phyloP scores from a whole-genome alignment of 2,113 vertebrate genomes.

The Melanerpes aurifrons region DNA sequence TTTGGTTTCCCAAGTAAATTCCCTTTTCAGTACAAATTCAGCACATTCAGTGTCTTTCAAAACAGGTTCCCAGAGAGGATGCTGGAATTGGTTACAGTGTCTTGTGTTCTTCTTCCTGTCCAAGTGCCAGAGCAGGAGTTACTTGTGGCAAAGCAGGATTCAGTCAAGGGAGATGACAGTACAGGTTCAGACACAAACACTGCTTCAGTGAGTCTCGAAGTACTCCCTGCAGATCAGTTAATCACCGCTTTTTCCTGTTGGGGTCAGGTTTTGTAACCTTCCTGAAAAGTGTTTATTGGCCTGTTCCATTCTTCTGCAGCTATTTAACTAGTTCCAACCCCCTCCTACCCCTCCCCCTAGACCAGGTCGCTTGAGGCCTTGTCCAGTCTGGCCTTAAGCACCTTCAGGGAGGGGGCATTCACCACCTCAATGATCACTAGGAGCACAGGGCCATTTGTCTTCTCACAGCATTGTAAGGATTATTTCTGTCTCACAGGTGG shows the following conservation, averaged over 20 bases:
- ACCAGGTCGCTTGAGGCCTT: too few relatives aligned
- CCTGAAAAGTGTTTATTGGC: not conserved
- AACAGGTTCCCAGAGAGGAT: not conserved
- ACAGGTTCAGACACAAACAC: not conserved
- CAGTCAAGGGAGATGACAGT: not conserved
- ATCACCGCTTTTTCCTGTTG: not conserved
- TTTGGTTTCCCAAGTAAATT: not conserved
- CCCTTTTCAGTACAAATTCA: not conserved
- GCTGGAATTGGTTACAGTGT: not conserved
- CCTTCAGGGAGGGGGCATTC: too few relatives aligned
- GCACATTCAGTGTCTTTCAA: not conserved
- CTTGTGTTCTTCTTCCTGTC: not conserved
- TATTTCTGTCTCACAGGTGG: not conserved
- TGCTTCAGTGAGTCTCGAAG: not conserved
- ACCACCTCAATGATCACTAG: too few relatives aligned
- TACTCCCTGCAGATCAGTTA: not conserved
- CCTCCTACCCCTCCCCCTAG: too few relatives aligned
- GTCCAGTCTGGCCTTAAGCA: too few relatives aligned
- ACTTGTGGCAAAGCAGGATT: not conserved
- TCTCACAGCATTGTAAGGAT: not conserved
- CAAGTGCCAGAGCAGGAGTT: not conserved
- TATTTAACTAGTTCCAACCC: not conserved
- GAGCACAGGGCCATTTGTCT: not conserved
- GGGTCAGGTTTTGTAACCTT: not conserved
- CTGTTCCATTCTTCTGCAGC: not conserved